Evolutionary conservation across 2,113 vertebrate species (phyloP), one percentile per base, ranked within the genome.

Genomic region (Aegithalos caudatus): DNA sequence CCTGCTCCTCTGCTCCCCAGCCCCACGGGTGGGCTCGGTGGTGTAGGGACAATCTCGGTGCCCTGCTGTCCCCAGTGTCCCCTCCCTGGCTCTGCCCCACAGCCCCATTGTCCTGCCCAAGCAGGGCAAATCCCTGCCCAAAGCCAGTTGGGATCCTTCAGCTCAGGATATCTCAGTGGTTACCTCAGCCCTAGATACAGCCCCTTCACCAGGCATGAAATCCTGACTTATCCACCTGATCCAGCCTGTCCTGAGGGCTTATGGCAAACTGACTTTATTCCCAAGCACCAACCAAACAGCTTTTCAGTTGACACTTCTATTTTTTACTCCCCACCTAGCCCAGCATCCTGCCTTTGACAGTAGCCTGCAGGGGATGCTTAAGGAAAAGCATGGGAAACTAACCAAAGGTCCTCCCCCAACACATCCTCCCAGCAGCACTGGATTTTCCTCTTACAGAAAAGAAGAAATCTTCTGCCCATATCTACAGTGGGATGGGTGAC

Each of bases 41-140:
- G 4, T 12, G 19, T 9, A 7, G 0, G 28, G n/a, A 29, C 10
- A 13, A 2, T 7, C 61, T 29, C 4, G 0, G 50, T 24, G 60
- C 16, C 24, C 31, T 48, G 23, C 56, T 70, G 78, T 17, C 28
- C 45, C 65, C 5, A 0, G 0, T 6, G 17, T 23, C 54, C 54
- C 28, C 45, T 65, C 50, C 29, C 38, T 10, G 10, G 40, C 76
- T 88, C 57, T 77, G 54, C 71, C 80, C 60, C 64, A 15, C 15
- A 60, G 70, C 37, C 56, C 38, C 78, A 28, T 3, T 1, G 0
- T 23, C 16, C 53, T 51, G 35, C 40, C 58, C 45, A 4, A 61
- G 40, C n/a, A 17, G 7, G n/a, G 12, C 38, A 29, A 54, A 50
- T 7, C 88, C 61, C 71, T 73, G 33, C 54, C 60, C 47, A 35